phyloP scores from a whole-genome alignment of 1,140 invertebrate species.

The Maniola jurtina region DNA sequence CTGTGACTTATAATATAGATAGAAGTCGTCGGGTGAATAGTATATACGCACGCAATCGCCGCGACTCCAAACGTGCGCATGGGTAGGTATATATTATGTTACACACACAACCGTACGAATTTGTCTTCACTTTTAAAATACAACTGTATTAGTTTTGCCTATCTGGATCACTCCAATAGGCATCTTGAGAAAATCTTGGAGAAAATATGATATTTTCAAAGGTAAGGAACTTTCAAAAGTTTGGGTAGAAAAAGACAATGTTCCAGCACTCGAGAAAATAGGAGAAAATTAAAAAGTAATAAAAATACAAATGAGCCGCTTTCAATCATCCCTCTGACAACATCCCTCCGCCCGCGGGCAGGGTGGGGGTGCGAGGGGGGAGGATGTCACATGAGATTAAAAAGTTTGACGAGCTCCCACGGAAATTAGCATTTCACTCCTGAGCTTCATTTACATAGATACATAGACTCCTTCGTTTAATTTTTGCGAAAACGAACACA shows the following conservation, averaged over 20 bases:
- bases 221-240: neutral
- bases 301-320: slow-evolving; percentile 76
- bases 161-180: too few relatives aligned
- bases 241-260: neutral
- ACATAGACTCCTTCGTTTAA: neutral
- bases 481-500: slow-evolving; percentile 9
- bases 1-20: too few relatives aligned
- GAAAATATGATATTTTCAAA: neutral
- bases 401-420: slow-evolving; percentile 75
- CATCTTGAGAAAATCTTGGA: too few relatives aligned
- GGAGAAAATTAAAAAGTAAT: slow-evolving; percentile 77
- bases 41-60: too few relatives aligned
- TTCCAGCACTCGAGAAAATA: slow-evolving; percentile 54
- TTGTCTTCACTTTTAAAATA: too few relatives aligned
- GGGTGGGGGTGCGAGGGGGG: slow-evolving; percentile 37
- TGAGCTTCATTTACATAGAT: slow-evolving; percentile 62
- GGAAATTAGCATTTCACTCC: slow-evolving; percentile 74
- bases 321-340: slow-evolving; percentile 74
- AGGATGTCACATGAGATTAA: slow-evolving; percentile 76
- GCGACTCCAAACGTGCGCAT: too few relatives aligned
- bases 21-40: too few relatives aligned
- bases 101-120: too few relatives aligned
- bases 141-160: too few relatives aligned
- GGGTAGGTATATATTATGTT: too few relatives aligned
- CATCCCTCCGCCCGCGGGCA: slow-evolving; percentile 35